These are phyloP conservation scores for Xenops minutus DNA, from an alignment of 2,797 vertebrate species.

Conservation along the genomic window DNA sequence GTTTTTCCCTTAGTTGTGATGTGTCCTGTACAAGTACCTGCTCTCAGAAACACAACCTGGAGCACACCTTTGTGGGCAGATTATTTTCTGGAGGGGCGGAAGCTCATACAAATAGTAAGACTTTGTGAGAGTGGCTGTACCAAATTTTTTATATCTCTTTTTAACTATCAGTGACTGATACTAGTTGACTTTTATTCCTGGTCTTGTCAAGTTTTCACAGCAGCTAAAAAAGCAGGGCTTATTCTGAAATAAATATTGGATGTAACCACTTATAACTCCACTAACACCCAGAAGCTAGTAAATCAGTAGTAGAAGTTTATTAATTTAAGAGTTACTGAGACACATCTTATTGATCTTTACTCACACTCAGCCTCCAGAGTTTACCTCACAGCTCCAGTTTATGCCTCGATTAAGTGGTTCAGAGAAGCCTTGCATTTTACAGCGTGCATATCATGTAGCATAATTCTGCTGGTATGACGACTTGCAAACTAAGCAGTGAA, in stretches of 20 bases:
- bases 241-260: constrained; percentile 11
- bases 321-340: constrained; percentile 67
- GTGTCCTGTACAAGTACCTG: not conserved
- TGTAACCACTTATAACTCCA: not conserved
- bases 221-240: not conserved
- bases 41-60: not conserved
- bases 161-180: not conserved
- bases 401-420: constrained; percentile 60
- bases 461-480: not conserved
- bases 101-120: not conserved
- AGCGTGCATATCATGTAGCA: constrained; percentile 29
- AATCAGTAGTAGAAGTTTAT: constrained; percentile 52
- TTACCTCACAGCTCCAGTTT: constrained; percentile 69
- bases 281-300: constrained; percentile 17
- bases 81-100: not conserved
- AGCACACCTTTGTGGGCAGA: not conserved
- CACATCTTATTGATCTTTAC: constrained; percentile 66
- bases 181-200: not conserved
- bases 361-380: constrained; percentile 46
- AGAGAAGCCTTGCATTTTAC: constrained; percentile 43
- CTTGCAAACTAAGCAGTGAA: constrained; percentile 46
- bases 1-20: not conserved
- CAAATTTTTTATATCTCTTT: not conserved
- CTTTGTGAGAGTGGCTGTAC: not conserved
- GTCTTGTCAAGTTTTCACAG: not conserved